These are phyloP conservation scores for Oryzias woworae DNA, from an alignment of 2,113 vertebrate species.

Conservation along the genomic window DNA sequence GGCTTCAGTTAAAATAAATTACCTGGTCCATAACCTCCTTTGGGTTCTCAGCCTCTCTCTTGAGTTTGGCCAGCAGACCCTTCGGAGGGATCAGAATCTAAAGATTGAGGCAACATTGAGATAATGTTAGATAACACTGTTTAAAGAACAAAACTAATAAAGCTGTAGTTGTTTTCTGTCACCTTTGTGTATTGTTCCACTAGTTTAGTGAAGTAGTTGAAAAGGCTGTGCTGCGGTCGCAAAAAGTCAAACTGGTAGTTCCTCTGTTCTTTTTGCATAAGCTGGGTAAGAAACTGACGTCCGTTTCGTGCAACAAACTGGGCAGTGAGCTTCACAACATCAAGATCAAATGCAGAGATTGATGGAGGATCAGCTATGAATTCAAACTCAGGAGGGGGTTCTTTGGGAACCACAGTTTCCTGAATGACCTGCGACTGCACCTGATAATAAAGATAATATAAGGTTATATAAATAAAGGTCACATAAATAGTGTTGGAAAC, in stretches of 20 bases:
- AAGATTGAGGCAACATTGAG: constrained; percentile 36
- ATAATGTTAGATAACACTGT: constrained; percentile 2
- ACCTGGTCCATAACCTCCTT: constrained; percentile 98
- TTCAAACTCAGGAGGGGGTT: constrained; percentile 94
- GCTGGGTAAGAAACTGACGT: constrained; percentile 95
- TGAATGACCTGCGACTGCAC: constrained; percentile 97
- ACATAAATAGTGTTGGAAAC: neutral
- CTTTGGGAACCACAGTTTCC: constrained; percentile 91
- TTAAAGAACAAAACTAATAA: neutral
- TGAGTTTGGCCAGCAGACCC: constrained; percentile 90
- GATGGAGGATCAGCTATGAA: constrained; percentile 98
- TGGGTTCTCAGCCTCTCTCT: constrained; percentile 93
- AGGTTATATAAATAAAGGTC: neutral
- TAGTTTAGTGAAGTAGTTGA: constrained; percentile 98
- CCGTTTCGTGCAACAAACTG: constrained; percentile 98
- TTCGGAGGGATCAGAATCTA: constrained; percentile 96
- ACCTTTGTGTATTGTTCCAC: constrained; percentile 99
- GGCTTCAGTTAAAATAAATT: constrained; percentile 29
- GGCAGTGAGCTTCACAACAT: constrained; percentile 95
- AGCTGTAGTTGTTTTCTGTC: constrained; percentile 2
- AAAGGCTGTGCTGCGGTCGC: constrained; percentile 96
- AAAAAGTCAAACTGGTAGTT: constrained; percentile 99
- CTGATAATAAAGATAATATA: constrained; percentile 56
- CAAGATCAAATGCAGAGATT: constrained; percentile 95
- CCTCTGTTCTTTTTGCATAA: constrained; percentile 99